These are phyloP conservation scores for Lagodon rhomboides DNA, from an alignment of 2,797 vertebrate genomes.

Conservation along the genomic window DNA sequence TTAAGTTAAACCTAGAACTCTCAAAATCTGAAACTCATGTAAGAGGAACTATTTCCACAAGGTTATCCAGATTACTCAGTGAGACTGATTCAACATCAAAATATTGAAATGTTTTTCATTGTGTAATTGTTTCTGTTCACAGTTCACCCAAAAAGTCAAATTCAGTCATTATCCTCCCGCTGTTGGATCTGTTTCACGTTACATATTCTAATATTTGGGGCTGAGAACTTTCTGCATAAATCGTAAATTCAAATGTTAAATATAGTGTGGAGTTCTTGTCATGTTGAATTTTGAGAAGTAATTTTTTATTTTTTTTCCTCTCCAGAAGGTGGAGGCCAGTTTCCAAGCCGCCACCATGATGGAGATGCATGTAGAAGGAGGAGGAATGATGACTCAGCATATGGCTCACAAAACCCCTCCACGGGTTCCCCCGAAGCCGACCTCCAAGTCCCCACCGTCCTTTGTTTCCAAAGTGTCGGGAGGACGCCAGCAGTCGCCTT, in stretches of 20 bases:
- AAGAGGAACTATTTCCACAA: background rate
- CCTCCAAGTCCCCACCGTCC: slow-evolving; percentile 92
- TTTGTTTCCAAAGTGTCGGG: slow-evolving; percentile 87
- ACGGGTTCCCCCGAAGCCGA: slow-evolving; percentile 94
- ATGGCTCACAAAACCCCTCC: slow-evolving; percentile 96
- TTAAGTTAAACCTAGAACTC: background rate
- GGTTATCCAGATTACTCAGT: too few species aligned
- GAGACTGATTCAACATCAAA: too few species aligned
- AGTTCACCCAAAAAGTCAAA: too few species aligned
- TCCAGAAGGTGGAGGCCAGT: slow-evolving; percentile 71
- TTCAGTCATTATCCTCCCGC: too few species aligned
- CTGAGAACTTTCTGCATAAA: background rate
- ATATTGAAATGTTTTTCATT: background rate
- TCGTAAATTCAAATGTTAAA: background rate
- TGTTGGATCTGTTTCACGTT: background rate
- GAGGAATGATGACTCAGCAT: slow-evolving; percentile 86
- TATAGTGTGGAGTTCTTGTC: background rate
- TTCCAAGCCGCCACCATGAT: slow-evolving; percentile 75
- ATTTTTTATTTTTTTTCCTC: background rate
- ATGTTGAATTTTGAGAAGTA: too few species aligned
- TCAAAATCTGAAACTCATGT: background rate
- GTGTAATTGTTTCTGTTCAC: background rate
- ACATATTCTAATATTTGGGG: background rate
- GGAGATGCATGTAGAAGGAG: slow-evolving; percentile 90
- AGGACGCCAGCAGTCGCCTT: slow-evolving; percentile 94